Conservation (phyloP, 2,888 invertebrate genomes). For the Monopis laevigella region DNA sequence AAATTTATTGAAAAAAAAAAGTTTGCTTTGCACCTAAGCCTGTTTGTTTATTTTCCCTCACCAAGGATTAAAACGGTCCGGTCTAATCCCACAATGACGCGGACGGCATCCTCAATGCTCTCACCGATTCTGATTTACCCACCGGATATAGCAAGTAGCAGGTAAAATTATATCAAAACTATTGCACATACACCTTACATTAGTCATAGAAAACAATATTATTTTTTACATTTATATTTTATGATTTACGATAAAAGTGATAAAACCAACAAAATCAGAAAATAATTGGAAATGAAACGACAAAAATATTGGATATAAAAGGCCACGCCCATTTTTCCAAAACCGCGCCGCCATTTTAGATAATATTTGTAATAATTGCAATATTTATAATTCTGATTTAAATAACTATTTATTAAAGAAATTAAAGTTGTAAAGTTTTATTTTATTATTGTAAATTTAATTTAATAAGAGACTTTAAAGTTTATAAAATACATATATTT, state of each 20-base stretch:
- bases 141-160: slow-evolving; percentile 60
- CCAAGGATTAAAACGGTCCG: slow-evolving; percentile 64
- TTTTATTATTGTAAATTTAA: too few species aligned
- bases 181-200: background rate
- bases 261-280: too few species aligned
- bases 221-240: slow-evolving; percentile 12
- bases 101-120: slow-evolving; percentile 64
- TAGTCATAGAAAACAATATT: slow-evolving; percentile 13
- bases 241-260: background rate
- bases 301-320: too few species aligned
- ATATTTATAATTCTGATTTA: background rate
- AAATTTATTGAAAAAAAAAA: too few species aligned
- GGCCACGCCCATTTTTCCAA: too few species aligned
- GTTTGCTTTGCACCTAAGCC: slow-evolving; percentile 56
- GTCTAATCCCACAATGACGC: slow-evolving; percentile 64
- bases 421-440: too few species aligned
- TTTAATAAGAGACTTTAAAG: too few species aligned
- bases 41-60: slow-evolving; percentile 47
- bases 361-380: background rate
- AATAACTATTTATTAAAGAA: too few species aligned
- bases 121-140: slow-evolving; percentile 66
- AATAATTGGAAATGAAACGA: too few species aligned
- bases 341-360: too few species aligned
- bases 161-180: slow-evolving; percentile 32
- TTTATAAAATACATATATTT: too few species aligned